These are phyloP conservation scores for Lynx canadensis DNA, from an alignment of 2,113 vertebrate genomes.

Conservation along the genomic window DNA sequence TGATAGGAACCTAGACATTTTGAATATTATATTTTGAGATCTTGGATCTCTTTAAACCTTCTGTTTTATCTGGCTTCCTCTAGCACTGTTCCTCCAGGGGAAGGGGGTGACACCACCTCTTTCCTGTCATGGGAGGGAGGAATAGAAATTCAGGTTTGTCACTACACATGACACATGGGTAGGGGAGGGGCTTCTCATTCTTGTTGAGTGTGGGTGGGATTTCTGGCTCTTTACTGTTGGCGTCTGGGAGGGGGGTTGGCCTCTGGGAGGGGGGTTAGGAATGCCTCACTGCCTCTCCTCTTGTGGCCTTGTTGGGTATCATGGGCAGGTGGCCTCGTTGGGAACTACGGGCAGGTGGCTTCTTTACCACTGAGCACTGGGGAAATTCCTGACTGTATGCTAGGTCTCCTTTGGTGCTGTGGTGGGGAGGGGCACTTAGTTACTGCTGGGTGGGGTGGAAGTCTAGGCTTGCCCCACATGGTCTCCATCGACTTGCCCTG, in stretches of 20 bases:
- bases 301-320: neutral
- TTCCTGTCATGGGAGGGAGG: neutral
- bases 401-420: neutral
- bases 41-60: neutral
- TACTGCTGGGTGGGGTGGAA: neutral
- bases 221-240: neutral
- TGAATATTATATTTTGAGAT: neutral
- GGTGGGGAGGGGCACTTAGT: neutral
- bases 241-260: neutral
- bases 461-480: neutral
- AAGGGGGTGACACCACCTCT: no score
- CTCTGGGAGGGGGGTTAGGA: neutral
- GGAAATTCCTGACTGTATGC: neutral
- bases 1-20: neutral
- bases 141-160: neutral
- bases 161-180: neutral
- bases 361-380: neutral
- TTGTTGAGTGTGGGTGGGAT: neutral
- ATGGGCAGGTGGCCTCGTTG: accelerated
- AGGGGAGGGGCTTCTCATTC: accelerated
- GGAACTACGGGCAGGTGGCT: accelerated
- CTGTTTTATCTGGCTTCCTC: neutral
- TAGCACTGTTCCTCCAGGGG: neutral
- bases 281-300: neutral
- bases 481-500: no score